A percentile compares a stretch with the other conserved stretches of the same genome.
These are phyloP conservation scores for Ectemnius cavifrons DNA, from an alignment of 2,888 invertebrate species.

Conservation along the genomic window DNA sequence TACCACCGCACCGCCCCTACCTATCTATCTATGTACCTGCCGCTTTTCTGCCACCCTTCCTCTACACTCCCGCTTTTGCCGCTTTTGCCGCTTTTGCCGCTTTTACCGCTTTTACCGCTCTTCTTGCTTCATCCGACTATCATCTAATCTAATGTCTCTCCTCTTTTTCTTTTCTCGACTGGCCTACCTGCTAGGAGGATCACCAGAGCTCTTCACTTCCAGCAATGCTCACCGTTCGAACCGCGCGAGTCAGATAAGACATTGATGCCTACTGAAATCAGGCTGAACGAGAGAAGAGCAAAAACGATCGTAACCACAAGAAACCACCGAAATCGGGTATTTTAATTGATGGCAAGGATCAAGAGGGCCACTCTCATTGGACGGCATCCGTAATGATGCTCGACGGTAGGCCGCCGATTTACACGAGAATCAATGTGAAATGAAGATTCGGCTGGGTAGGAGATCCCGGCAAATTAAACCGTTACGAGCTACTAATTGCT, in stretches of 20 bases:
- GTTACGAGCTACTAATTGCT: conserved; percentile 61
- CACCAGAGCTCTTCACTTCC: too few relatives aligned
- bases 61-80: background rate
- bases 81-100: background rate
- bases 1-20: conserved; percentile 12
- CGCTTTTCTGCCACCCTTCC: conserved; percentile 36
- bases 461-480: conserved; percentile 48
- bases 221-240: too few relatives aligned
- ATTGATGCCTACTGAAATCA: too few relatives aligned
- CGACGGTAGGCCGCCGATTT: conserved; percentile 26
- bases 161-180: too few relatives aligned
- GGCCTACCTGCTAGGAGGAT: too few relatives aligned
- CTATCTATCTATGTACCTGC: conserved; percentile 39
- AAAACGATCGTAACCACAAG: too few relatives aligned
- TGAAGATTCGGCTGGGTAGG: conserved; percentile 34
- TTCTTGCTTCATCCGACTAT: too few relatives aligned
- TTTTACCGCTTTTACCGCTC: background rate
- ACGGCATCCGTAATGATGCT: conserved; percentile 27
- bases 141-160: too few relatives aligned
- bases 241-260: too few relatives aligned
- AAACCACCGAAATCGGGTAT: too few relatives aligned
- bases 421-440: conserved; percentile 39
- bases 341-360: too few relatives aligned
- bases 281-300: too few relatives aligned
- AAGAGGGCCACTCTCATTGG: background rate